phyloP scores from a whole-genome alignment of 2,888 invertebrate genomes.

The Vanessa cardui region DNA sequence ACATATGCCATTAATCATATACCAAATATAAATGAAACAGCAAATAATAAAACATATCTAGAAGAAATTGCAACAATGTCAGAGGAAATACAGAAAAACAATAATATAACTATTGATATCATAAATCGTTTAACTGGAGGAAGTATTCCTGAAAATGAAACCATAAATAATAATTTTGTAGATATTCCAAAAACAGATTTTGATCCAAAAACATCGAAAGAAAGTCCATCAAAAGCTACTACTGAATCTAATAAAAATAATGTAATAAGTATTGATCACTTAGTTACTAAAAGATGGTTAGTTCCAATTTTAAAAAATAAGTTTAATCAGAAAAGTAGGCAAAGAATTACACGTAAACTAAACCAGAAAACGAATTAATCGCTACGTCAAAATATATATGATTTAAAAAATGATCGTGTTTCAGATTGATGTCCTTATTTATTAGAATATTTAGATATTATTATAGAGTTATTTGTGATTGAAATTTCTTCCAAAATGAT shows the following conservation, averaged over 20 bases:
- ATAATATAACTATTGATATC: conserved; percentile 60
- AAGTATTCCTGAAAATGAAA: neutral
- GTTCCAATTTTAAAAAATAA: conserved; percentile 37
- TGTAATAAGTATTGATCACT: neutral
- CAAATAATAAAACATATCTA: conserved; percentile 20
- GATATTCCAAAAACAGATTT: neutral
- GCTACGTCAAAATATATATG: neutral
- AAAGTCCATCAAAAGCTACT: neutral
- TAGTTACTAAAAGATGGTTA: conserved; percentile 14
- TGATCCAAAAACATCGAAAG: neutral
- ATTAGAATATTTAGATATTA: too few relatives aligned
- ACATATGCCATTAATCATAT: conserved; percentile 49
- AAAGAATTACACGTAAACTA: conserved; percentile 47
- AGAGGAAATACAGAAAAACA: conserved; percentile 61
- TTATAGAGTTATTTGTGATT: too few relatives aligned
- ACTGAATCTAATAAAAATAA: conserved; percentile 7
- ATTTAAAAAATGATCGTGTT: neutral
- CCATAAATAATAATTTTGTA: neutral
- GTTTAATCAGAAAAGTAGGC: conserved; percentile 48
- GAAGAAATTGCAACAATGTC: conserved; percentile 58
- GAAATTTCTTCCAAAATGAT: too few relatives aligned
- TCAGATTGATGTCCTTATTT: too few relatives aligned
- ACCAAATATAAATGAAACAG: conserved; percentile 35
- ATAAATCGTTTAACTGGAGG: conserved; percentile 47
- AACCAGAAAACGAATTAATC: conserved; percentile 27